These are phyloP conservation scores for Aegithalos caudatus DNA, from an alignment of 2,113 vertebrate species.

Conservation along the genomic window DNA sequence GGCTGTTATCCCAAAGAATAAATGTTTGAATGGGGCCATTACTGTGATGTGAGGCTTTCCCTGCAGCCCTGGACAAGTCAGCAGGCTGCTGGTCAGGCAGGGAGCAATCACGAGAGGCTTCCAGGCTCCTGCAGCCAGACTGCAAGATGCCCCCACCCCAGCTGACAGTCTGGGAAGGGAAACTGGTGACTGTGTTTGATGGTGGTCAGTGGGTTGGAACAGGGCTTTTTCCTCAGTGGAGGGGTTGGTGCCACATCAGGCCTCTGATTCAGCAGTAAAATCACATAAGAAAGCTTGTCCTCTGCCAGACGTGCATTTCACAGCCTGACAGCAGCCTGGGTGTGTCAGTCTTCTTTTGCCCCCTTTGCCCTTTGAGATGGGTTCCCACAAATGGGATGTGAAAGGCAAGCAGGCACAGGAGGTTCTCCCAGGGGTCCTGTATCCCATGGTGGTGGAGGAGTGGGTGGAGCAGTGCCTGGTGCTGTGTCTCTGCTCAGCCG, in stretches of 20 bases:
- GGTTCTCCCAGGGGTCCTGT: neutral
- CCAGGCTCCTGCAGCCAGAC: neutral
- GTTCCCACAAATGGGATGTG: neutral
- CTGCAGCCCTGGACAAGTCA: fast-evolving
- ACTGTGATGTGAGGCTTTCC: neutral
- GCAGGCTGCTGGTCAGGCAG: fast-evolving
- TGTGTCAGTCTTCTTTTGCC: neutral
- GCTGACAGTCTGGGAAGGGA: no score
- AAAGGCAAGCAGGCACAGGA: neutral
- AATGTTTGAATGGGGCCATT: neutral
- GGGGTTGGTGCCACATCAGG: neutral
- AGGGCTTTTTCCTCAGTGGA: neutral
- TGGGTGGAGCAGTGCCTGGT: fast-evolving
- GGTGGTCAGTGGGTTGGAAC: neutral
- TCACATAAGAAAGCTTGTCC: fast-evolving
- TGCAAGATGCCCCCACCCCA: neutral
- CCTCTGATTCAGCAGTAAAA: neutral
- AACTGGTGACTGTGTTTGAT: no score
- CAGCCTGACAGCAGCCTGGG: neutral
- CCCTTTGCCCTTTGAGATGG: neutral
- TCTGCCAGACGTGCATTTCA: fast-evolving
- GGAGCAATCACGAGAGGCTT: neutral
- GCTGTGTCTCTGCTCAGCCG: fast-evolving
- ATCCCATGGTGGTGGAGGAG: fast-evolving
- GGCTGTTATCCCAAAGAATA: neutral